phyloP scores from a whole-genome alignment of 2,888 invertebrate species.

The Agriopis leucophaearia region DNA sequence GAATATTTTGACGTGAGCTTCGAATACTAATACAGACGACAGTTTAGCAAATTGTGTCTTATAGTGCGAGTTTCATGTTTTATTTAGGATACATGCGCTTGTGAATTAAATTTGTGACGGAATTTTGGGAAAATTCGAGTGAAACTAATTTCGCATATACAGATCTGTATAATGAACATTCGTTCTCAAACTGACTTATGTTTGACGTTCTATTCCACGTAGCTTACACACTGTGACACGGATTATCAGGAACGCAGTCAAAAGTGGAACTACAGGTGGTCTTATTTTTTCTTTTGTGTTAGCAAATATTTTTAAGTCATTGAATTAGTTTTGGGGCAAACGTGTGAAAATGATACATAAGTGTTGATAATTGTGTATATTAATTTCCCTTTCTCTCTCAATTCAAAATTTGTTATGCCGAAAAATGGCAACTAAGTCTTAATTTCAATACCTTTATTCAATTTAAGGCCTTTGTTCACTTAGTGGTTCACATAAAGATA shows the following conservation, averaged over 20 bases:
- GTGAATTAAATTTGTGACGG: conserved; percentile 68
- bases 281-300: not conserved
- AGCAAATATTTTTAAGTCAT: not conserved
- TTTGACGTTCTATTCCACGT: conserved; percentile 17
- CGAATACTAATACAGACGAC: conserved; percentile 74
- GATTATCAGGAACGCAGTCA: not conserved
- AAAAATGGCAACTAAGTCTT: too few relatives aligned
- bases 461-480: too few relatives aligned
- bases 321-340: too few relatives aligned
- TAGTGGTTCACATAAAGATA: too few relatives aligned
- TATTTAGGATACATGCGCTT: conserved; percentile 72
- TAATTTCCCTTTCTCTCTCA: too few relatives aligned
- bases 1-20: conserved; percentile 76
- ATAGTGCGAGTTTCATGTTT: conserved; percentile 69
- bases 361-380: too few relatives aligned
- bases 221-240: not conserved
- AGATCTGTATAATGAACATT: conserved; percentile 18
- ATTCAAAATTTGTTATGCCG: too few relatives aligned
- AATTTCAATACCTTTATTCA: too few relatives aligned
- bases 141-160: conserved; percentile 33
- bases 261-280: not conserved
- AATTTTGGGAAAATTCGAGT: conserved; percentile 52
- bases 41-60: conserved; percentile 80
- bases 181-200: conserved; percentile 4
- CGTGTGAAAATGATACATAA: too few relatives aligned